Evolutionary conservation across 2,888 invertebrate species (phyloP), one percentile per base, ranked within the genome.

Genomic region (Trichogramma evanescens): DNA sequence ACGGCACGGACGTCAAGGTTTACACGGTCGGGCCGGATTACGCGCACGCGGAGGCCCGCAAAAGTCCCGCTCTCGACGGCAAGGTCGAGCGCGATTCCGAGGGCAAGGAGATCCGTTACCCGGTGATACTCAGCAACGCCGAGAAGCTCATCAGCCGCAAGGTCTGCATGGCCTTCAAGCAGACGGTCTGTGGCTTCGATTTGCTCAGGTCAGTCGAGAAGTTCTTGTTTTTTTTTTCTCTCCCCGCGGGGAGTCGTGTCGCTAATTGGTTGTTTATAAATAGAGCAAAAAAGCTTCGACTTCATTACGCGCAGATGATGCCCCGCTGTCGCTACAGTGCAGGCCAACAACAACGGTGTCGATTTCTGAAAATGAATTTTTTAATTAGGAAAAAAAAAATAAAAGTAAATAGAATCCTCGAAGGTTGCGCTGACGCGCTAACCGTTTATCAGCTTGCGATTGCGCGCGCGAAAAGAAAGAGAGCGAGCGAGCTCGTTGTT

Each of bases 21-120:
- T 99, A 99, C 79, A 99, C 99, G 1, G 98, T 99, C 41, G 99
- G 99, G 0, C 97, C 98, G 1, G 98, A 97, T 80, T 99, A 99
- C 79, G 99, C 98, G 4, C 99, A 99, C 80, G 99, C 99, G 0
- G 99, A 99, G 79, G 99, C 99, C 0, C 83, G 99, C 58, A 99
- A 99, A 78, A 97, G 97, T 60, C 99, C 99, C 0, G 99, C 97
- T 0, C 81, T 98, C 9, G 98, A 98, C 79, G 98, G 98, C 0
- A 98, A 98, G 80, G 98, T 99, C 49, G 98, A 99, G 77, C 82
- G 99, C 50, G 99, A 99, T 77, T 90, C 93, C 6, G 96, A 98
- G 74, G 99, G 99, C 66, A 93, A 94, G 77, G 99, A 99, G 83
- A 94, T 99, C 67, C 86, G 99, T 46, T 99, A 99, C 80, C 99